A percentile compares a stretch with the other conserved stretches of the same genome.
phyloP scores from a whole-genome alignment of 2,113 vertebrate species.

The Tychaedon coryphoeus region DNA sequence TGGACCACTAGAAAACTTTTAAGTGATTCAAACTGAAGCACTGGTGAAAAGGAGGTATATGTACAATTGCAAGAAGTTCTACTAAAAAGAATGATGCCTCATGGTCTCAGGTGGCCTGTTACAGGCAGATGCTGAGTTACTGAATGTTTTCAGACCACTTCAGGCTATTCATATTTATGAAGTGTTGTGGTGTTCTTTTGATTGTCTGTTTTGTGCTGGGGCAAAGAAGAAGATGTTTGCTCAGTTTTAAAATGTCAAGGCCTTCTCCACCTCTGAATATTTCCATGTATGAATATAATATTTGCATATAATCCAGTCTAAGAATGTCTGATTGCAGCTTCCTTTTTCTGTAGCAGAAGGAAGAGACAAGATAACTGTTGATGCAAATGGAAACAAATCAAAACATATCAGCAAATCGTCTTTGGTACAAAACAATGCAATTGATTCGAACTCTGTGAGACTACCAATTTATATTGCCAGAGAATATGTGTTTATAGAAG shows the following conservation, averaged over 20 bases:
- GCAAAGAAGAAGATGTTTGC: background rate
- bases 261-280: background rate
- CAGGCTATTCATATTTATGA: background rate
- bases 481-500: background rate
- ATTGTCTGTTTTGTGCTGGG: background rate
- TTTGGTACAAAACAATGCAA: background rate
- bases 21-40: background rate
- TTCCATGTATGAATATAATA: background rate
- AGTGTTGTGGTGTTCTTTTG: fast-evolving
- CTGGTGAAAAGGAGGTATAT: background rate
- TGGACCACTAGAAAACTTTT: background rate
- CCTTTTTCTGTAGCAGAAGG: background rate
- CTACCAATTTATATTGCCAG: background rate
- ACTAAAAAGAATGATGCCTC: background rate
- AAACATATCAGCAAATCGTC: background rate
- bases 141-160: background rate
- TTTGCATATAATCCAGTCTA: background rate
- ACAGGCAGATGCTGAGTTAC: background rate
- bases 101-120: background rate
- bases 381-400: background rate
- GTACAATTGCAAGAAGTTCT: background rate
- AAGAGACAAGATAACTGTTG: background rate
- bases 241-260: background rate
- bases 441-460: background rate
- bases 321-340: background rate